Evolutionary conservation across 2,797 vertebrate species (phyloP).

Genomic region (Iguana delicatissima): DNA sequence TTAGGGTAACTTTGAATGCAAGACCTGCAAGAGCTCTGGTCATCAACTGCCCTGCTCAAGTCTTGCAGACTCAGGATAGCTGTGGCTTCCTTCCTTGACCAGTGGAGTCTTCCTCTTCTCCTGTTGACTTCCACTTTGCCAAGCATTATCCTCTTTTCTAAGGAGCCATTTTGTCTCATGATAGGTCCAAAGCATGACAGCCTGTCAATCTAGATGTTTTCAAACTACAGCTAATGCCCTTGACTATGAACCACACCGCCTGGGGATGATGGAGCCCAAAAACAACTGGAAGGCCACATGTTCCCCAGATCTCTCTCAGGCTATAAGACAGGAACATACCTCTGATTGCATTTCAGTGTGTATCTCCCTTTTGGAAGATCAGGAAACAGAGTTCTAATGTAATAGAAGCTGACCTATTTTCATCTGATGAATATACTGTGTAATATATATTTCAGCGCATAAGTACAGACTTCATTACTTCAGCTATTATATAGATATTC

Average conservation of each 20-base stretch:
- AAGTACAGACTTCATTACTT: constrained; percentile 32
- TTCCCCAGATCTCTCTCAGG: too few relatives aligned
- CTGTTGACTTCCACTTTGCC: too few relatives aligned
- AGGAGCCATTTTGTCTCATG: too few relatives aligned
- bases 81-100: too few relatives aligned
- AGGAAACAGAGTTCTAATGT: constrained; percentile 54
- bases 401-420: constrained; percentile 45
- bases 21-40: too few relatives aligned
- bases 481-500: constrained; percentile 16
- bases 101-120: too few relatives aligned
- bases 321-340: neutral
- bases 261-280: neutral
- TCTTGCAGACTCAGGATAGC: too few relatives aligned
- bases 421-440: constrained; percentile 58
- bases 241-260: neutral
- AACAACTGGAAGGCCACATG: too few relatives aligned
- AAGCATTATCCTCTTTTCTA: too few relatives aligned
- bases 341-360: neutral
- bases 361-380: neutral
- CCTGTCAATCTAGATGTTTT: neutral
- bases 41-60: too few relatives aligned
- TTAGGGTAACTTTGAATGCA: too few relatives aligned
- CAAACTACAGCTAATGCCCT: neutral
- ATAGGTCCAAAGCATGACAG: too few relatives aligned
- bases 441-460: constrained; percentile 44